These are phyloP conservation scores for Echinops telfairi DNA, from an alignment of 2,113 vertebrate genomes.

Conservation along the genomic window DNA sequence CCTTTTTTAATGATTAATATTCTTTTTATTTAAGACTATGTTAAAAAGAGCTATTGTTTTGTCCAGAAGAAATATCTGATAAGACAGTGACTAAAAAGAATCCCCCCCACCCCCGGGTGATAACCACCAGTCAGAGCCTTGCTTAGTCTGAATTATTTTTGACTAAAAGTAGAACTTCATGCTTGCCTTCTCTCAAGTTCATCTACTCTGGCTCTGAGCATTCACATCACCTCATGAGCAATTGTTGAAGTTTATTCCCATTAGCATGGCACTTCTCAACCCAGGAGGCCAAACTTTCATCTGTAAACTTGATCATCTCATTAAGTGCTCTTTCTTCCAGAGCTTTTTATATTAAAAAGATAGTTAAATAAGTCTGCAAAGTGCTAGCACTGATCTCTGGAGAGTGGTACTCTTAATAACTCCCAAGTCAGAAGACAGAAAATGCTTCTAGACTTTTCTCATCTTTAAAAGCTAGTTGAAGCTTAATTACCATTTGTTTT, in stretches of 20 bases:
- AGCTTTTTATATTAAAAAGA: slow-evolving; percentile 68
- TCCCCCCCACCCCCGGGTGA: no score
- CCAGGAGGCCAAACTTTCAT: slow-evolving; percentile 65
- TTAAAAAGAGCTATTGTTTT: slow-evolving; percentile 38
- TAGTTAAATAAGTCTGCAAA: slow-evolving; percentile 70
- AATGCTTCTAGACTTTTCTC: slow-evolving; percentile 19
- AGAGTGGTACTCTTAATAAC: slow-evolving; percentile 58
- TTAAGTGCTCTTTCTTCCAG: slow-evolving; percentile 73
- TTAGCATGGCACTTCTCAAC: slow-evolving; percentile 56
- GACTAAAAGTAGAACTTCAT: slow-evolving; percentile 49
- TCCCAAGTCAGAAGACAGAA: slow-evolving; percentile 21
- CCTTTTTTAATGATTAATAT: no score
- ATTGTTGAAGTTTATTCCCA: slow-evolving; percentile 62
- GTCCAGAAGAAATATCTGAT: slow-evolving; percentile 34
- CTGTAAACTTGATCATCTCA: slow-evolving; percentile 73
- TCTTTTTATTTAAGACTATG: no score
- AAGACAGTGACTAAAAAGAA: slow-evolving; percentile 33
- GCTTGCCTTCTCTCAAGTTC: background rate
- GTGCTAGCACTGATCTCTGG: background rate
- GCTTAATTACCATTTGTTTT: background rate
- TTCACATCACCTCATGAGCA: slow-evolving; percentile 11
- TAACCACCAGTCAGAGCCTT: slow-evolving; percentile 35
- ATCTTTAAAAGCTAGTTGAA: slow-evolving; percentile 56
- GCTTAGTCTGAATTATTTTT: slow-evolving; percentile 63
- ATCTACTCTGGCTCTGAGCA: background rate